Conservation (phyloP, 1,140 invertebrate species). For the Drosophila lacteicornis region DNA sequence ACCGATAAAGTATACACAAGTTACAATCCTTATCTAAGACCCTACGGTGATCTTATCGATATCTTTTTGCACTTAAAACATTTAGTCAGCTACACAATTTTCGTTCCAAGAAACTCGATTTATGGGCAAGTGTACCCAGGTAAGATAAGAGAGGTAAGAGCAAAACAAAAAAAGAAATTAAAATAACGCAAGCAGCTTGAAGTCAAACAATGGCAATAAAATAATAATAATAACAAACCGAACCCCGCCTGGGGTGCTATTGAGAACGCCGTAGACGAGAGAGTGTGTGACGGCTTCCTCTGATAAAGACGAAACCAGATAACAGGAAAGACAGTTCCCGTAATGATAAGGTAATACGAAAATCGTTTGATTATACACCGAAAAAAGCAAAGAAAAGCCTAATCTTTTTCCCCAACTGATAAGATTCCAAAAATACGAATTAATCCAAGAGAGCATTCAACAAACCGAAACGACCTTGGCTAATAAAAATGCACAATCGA, state of each 20-base stretch:
- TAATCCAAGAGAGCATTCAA: constrained; percentile 8
- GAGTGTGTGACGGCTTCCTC: constrained; percentile 1
- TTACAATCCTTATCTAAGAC: constrained; percentile 8
- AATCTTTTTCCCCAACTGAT: constrained; percentile 5
- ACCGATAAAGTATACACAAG: constrained; percentile 15
- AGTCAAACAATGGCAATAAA: constrained; percentile 45
- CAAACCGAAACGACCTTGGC: constrained; percentile 13
- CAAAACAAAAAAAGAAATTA: not conserved
- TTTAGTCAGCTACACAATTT: constrained; percentile 22
- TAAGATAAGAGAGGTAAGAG: constrained; percentile 15
- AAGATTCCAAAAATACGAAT: constrained; percentile 15
- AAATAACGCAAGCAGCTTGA: constrained; percentile 10
- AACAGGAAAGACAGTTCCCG: constrained; percentile 1
- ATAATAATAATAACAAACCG: constrained; percentile 21
- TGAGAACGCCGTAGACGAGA: not conserved
- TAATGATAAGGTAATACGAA: constrained; percentile 17
- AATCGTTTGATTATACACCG: constrained; percentile 19
- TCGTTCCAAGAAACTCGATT: constrained; percentile 6
- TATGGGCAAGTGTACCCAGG: constrained; percentile 6
- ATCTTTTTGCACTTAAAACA: constrained; percentile 37
- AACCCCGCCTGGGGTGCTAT: not conserved
- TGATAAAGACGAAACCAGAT: constrained; percentile 24
- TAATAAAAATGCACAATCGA: constrained; percentile 31
- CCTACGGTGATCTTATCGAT: constrained; percentile 18
- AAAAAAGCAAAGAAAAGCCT: not conserved